These are phyloP conservation scores for Meiosimyza platycephala DNA, from an alignment of 2,888 invertebrate genomes.

Conservation along the genomic window DNA sequence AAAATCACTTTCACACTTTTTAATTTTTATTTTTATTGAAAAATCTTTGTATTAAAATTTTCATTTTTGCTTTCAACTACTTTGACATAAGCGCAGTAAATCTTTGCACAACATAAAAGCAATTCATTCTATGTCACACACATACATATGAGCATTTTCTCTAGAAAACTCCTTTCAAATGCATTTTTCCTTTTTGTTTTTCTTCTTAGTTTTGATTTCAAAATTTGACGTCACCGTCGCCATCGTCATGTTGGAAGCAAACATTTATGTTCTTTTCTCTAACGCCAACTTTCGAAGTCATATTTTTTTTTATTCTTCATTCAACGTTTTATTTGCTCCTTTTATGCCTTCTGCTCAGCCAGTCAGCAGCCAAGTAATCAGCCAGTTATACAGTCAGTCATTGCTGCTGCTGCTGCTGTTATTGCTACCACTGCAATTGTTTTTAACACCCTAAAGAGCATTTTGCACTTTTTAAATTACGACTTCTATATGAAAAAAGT, in stretches of 20 bases:
- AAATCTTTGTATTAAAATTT: background rate
- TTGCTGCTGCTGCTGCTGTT: background rate
- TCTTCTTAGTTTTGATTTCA: background rate
- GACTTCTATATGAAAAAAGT: background rate
- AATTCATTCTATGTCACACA: no score
- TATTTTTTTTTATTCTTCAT: background rate
- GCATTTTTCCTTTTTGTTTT: constrained; percentile 4
- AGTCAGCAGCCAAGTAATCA: background rate
- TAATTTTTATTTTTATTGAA: constrained; percentile 5
- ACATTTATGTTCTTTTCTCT: constrained; percentile 1
- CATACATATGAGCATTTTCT: no score
- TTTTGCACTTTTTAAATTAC: constrained; percentile 39
- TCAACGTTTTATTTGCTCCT: constrained; percentile 4
- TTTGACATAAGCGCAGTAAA: background rate
- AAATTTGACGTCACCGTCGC: background rate
- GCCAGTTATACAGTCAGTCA: constrained; percentile 9
- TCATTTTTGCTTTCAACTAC: background rate
- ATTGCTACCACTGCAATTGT: constrained; percentile 11
- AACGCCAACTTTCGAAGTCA: background rate
- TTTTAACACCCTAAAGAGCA: constrained; percentile 26
- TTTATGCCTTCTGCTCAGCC: constrained; percentile 3
- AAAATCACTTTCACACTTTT: background rate
- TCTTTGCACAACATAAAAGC: no score
- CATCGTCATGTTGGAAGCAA: background rate
- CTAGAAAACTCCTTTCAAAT: background rate